Evolutionary conservation across 1,140 invertebrate species (phyloP).

Genomic region (Tribolium madens): DNA sequence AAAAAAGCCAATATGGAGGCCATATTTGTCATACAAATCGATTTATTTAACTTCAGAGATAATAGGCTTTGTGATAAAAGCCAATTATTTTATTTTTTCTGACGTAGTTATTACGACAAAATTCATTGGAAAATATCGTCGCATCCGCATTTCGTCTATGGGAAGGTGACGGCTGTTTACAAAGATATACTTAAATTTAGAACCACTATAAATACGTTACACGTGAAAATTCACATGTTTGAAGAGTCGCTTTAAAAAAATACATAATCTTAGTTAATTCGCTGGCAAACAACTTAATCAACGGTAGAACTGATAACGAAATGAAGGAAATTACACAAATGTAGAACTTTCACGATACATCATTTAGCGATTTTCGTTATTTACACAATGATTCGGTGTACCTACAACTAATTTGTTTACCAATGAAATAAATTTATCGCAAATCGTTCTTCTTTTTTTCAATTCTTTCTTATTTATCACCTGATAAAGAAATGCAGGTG

Average conservation of each 20-base stretch:
- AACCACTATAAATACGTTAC: conserved; percentile 35
- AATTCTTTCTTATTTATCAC: background rate
- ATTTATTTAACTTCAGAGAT: background rate
- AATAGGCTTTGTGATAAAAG: background rate
- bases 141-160: background rate
- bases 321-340: background rate
- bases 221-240: conserved; percentile 36
- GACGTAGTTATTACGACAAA: background rate
- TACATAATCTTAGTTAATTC: background rate
- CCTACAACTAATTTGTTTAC: no score
- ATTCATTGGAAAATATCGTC: background rate
- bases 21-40: background rate
- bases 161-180: conserved; percentile 40
- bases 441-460: no score
- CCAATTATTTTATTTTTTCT: background rate
- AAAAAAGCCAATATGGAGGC: background rate
- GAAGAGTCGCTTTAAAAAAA: background rate
- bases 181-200: conserved; percentile 40
- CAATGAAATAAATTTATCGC: no score
- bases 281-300: background rate
- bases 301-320: background rate
- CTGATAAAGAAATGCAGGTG: background rate
- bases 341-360: background rate
- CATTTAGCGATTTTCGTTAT: no score
- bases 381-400: no score